phyloP scores from a whole-genome alignment of 2,113 vertebrate species.

The Ascaphus truei region DNA sequence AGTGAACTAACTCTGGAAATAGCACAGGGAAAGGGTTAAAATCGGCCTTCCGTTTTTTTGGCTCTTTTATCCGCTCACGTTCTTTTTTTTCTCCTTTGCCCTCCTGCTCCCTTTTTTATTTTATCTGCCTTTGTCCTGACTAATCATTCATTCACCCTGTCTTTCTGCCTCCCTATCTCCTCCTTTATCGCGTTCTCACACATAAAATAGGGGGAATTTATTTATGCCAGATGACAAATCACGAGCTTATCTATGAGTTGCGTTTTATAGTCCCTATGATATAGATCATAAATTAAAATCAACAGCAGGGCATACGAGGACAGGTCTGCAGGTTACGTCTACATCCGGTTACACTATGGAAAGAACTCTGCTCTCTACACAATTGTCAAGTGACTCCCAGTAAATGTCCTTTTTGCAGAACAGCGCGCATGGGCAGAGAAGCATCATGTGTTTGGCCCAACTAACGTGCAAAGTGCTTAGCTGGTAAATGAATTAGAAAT shows the following conservation, averaged over 20 bases:
- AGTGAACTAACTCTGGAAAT: no score
- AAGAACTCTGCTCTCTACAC: no score
- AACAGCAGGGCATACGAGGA: conserved; percentile 38
- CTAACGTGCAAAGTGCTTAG: no score
- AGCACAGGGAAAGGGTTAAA: no score
- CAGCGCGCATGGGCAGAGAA: no score
- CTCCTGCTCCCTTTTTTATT: background rate
- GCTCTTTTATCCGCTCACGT: no score
- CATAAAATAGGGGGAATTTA: background rate
- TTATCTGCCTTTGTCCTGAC: background rate
- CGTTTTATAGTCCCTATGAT: conserved; percentile 44
- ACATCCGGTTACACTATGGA: background rate
- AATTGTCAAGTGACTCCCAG: no score
- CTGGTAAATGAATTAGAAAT: no score
- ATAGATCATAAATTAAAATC: conserved; percentile 47
- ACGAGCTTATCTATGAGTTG: background rate
- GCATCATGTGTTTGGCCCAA: no score
- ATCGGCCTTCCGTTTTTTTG: no score
- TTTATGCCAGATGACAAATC: background rate
- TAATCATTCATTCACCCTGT: background rate
- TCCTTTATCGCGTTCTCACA: background rate
- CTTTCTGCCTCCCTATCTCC: background rate
- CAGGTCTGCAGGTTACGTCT: conserved; percentile 42
- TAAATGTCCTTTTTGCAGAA: no score
- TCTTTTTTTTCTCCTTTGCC: background rate